Percentiles rank a stretch among this genome's conserved stretches.
phyloP scores from a whole-genome alignment of 2,797 vertebrate genomes.

The Phoxinus dragarum region DNA sequence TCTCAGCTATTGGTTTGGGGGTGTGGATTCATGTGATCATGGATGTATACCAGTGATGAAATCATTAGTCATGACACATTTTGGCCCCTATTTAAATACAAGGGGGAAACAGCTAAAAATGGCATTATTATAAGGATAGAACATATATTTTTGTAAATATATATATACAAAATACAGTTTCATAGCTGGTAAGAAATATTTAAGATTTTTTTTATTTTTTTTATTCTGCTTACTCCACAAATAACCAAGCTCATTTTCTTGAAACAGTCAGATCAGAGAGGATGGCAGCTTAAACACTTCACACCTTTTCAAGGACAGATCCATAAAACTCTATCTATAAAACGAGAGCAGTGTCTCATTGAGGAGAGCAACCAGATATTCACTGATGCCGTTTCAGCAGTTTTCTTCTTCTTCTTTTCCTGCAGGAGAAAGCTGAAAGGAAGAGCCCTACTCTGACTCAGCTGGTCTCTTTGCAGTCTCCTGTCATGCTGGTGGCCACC shows the following conservation, averaged over 20 bases:
- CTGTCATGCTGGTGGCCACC: conserved; percentile 74
- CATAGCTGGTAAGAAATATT: no score
- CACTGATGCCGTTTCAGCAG: conserved; percentile 12
- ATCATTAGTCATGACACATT: background rate
- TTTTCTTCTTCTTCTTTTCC: conserved; percentile 21
- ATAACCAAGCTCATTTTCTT: background rate
- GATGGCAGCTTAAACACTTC: conserved; percentile 22
- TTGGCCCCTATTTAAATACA: no score
- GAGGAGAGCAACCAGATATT: conserved; percentile 18
- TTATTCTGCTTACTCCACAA: conserved; percentile 19
- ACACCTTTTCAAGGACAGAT: conserved; percentile 25
- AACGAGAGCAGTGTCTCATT: background rate
- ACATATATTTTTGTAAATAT: no score
- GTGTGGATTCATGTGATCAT: background rate
- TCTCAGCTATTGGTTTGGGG: conserved; percentile 25
- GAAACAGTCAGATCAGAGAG: conserved; percentile 6
- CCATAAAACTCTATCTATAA: background rate
- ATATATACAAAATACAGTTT: no score
- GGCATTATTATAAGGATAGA: no score
- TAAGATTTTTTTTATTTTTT: no score
- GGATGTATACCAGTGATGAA: background rate
- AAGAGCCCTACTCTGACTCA: conserved; percentile 70
- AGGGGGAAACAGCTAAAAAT: no score
- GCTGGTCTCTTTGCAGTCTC: conserved; percentile 75
- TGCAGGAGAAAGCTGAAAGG: conserved; percentile 68